Conservation (phyloP, 1,140 invertebrate genomes). For the Bilobella aurantiaca region DNA sequence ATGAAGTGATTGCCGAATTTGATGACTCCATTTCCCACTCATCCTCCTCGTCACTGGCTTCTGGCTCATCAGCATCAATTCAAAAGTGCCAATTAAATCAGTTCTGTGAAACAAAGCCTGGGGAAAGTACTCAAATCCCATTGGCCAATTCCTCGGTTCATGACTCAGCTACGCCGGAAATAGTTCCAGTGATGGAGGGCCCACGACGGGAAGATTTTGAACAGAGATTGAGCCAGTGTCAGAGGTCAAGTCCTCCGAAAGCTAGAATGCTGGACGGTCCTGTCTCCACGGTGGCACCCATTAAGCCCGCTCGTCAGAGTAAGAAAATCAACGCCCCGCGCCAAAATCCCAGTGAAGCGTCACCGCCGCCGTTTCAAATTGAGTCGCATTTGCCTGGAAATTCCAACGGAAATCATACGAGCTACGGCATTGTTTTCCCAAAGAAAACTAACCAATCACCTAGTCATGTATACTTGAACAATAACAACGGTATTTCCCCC, state of each 20-base stretch:
- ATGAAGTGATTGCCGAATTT: slow-evolving; percentile 34
- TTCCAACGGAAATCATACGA: slow-evolving; percentile 13
- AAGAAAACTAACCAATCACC: background rate
- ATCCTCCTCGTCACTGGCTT: slow-evolving; percentile 5
- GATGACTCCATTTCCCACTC: slow-evolving; percentile 24
- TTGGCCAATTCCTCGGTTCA: too few species aligned
- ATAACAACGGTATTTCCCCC: background rate
- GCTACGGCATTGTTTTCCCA: slow-evolving; percentile 14
- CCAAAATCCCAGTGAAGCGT: background rate
- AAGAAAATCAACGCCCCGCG: background rate
- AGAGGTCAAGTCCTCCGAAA: background rate
- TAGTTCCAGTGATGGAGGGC: too few species aligned
- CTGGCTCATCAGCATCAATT: background rate
- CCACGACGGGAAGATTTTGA: background rate
- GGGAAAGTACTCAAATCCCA: too few species aligned
- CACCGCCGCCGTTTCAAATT: background rate
- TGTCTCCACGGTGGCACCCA: background rate
- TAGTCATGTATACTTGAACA: background rate
- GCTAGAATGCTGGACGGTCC: too few species aligned
- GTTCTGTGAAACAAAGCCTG: background rate
- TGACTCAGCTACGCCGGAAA: background rate
- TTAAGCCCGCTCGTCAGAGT: background rate
- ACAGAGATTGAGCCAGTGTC: background rate
- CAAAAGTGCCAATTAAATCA: background rate
- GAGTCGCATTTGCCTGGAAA: background rate